phyloP scores from a whole-genome alignment of 30 jellyfish, hydroid and myxozoan genomes.

The Rhopilema esculentum region DNA sequence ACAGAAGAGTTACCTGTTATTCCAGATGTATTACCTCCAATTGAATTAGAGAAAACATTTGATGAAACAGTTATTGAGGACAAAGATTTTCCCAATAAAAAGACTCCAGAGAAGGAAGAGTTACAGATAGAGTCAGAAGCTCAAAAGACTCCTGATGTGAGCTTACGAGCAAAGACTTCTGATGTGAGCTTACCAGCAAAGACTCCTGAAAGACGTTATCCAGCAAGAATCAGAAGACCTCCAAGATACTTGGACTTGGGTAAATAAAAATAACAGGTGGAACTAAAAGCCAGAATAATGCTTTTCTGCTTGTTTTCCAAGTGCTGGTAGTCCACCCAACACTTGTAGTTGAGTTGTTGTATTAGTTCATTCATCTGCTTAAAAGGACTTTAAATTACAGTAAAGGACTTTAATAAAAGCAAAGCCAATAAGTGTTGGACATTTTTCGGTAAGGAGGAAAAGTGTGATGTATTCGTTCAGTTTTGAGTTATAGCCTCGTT shows the following conservation, averaged over 20 bases:
- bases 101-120: constrained; percentile 48
- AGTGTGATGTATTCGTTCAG: constrained; percentile 40
- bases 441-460: constrained; percentile 39
- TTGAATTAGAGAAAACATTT: constrained; percentile 40
- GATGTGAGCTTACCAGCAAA: constrained; percentile 51
- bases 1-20: constrained; percentile 45
- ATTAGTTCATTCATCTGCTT: no score
- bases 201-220: constrained; percentile 53
- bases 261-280: constrained; percentile 12
- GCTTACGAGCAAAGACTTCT: constrained; percentile 36
- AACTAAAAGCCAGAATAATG: no score
- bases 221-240: constrained; percentile 51
- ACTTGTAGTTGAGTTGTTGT: no score
- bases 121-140: constrained; percentile 30
- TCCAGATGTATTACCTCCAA: constrained; percentile 30
- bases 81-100: constrained; percentile 38
- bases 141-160: constrained; percentile 44
- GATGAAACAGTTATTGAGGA: constrained; percentile 35
- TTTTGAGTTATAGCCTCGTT: no score
- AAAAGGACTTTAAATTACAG: no score
- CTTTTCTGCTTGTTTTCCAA: no score
- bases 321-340: no score
- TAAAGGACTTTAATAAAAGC: no score
- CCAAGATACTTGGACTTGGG: constrained; percentile 37
- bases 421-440: constrained; percentile 11